Percentiles rank a stretch among this genome's conserved stretches.
These are phyloP conservation scores for Dendrocopos noguchii DNA, from an alignment of 2,113 vertebrate genomes.

Conservation along the genomic window DNA sequence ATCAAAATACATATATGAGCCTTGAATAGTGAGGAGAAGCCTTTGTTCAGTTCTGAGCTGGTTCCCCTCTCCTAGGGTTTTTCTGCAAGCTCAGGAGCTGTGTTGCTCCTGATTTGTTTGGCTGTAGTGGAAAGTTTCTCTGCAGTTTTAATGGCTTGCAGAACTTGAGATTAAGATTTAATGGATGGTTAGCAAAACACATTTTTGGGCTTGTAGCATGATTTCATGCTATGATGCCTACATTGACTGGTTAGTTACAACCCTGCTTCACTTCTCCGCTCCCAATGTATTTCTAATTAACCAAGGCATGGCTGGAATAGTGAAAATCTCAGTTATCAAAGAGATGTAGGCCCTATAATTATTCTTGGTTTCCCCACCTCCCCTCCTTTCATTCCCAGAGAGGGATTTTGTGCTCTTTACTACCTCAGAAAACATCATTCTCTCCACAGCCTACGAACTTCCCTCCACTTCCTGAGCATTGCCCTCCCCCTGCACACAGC, in stretches of 20 bases:
- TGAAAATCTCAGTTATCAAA: slow-evolving; percentile 65
- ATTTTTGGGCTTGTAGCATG: slow-evolving; percentile 59
- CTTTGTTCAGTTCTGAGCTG: not conserved
- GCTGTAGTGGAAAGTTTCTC: slow-evolving; percentile 50
- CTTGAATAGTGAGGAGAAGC: not conserved
- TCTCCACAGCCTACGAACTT: not conserved
- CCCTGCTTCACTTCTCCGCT: slow-evolving; percentile 37
- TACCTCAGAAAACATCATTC: slow-evolving; percentile 28
- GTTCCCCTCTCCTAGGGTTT: not conserved
- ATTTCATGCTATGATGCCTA: slow-evolving; percentile 68
- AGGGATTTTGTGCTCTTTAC: slow-evolving; percentile 20
- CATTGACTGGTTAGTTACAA: slow-evolving; percentile 55
- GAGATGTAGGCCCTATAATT: slow-evolving; percentile 58
- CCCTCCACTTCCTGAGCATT: slow-evolving; percentile 1
- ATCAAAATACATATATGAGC: not conserved
- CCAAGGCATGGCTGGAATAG: slow-evolving; percentile 20
- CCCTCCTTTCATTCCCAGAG: not conserved
- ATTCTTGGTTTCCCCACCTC: not conserved
- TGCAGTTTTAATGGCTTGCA: slow-evolving; percentile 59
- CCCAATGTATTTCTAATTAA: slow-evolving; percentile 71
- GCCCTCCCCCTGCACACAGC: not conserved
- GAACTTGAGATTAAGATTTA: slow-evolving; percentile 72
- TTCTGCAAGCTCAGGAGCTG: not conserved
- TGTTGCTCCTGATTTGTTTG: slow-evolving; percentile 10
- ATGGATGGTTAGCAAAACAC: slow-evolving; percentile 66